A percentile compares a stretch with the other conserved stretches of the same genome.
phyloP scores from a whole-genome alignment of 2,888 invertebrate species.

The Leucophora obtusa region DNA sequence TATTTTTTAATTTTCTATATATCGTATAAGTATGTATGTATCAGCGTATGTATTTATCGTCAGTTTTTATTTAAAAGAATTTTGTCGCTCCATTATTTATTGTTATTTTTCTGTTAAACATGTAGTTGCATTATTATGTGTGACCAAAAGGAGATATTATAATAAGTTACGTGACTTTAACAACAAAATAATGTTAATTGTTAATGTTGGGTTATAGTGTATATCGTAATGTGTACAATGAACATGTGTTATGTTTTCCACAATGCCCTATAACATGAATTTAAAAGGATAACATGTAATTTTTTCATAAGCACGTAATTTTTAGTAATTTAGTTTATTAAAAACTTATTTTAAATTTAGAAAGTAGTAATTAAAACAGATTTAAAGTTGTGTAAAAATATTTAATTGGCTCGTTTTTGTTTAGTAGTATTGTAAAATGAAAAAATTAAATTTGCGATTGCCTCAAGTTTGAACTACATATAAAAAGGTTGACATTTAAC shows the following conservation, averaged over 20 bases:
- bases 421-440: too few relatives aligned
- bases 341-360: neutral
- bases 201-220: neutral
- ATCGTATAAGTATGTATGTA: neutral
- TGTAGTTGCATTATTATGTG: neutral
- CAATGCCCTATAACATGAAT: neutral
- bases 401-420: too few relatives aligned
- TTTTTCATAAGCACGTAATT: neutral
- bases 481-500: too few relatives aligned
- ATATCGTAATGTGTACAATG: neutral
- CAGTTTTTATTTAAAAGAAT: slow-evolving; percentile 74
- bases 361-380: neutral
- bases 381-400: neutral
- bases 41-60: slow-evolving; percentile 82
- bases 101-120: slow-evolving; percentile 1
- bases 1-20: slow-evolving; percentile 52
- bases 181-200: neutral
- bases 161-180: neutral
- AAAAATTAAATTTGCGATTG: too few relatives aligned
- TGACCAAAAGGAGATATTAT: neutral
- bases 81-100: neutral
- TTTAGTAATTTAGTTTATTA: neutral
- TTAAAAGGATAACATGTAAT: neutral
- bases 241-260: neutral
- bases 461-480: too few relatives aligned